Percentiles rank a stretch among this genome's conserved stretches.
Evolutionary conservation across 2,888 invertebrate genomes (phyloP).

Genomic region (Seladonia tumulorum): DNA sequence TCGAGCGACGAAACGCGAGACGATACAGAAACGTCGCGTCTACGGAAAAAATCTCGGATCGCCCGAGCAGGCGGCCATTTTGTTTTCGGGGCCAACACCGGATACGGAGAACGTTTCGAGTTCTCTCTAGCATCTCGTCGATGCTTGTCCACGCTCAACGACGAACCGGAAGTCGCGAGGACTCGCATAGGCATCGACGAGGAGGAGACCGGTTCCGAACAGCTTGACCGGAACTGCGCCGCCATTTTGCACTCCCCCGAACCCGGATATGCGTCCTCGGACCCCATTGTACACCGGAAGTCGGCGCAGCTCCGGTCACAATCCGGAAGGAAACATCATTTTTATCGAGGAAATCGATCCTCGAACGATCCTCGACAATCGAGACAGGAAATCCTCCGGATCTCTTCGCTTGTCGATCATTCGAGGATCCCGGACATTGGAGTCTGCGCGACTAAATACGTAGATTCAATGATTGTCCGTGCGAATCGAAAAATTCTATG

Average conservation of each 20-base stretch:
- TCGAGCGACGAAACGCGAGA: not conserved
- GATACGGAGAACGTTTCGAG: not conserved
- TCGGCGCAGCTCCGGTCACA: slow-evolving; percentile 17
- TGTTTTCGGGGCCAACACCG: not conserved
- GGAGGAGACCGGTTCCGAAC: slow-evolving; percentile 32
- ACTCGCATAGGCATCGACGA: slow-evolving; percentile 45
- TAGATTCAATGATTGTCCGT: not conserved
- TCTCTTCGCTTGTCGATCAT: not conserved
- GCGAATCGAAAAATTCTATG: not conserved
- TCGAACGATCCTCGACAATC: slow-evolving; percentile 21
- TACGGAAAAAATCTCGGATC: not conserved
- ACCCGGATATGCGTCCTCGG: slow-evolving; percentile 4
- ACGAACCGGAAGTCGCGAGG: slow-evolving; percentile 28
- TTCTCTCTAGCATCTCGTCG: not conserved
- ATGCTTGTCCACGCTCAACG: not conserved
- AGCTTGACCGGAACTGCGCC: slow-evolving; percentile 35
- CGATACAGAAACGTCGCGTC: not conserved
- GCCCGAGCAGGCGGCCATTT: slow-evolving; percentile 1
- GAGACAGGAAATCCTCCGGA: not conserved
- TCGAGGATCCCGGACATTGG: slow-evolving; percentile 52
- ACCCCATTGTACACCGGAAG: not conserved
- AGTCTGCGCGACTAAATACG: slow-evolving; percentile 18
- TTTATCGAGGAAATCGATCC: slow-evolving; percentile 10
- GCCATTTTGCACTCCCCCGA: slow-evolving; percentile 7
- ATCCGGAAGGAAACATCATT: slow-evolving; percentile 8